Percentiles rank a stretch among this genome's conserved stretches.
Evolutionary conservation across 2,113 vertebrate species (phyloP).

Genomic region (Scophthalmus maximus): DNA sequence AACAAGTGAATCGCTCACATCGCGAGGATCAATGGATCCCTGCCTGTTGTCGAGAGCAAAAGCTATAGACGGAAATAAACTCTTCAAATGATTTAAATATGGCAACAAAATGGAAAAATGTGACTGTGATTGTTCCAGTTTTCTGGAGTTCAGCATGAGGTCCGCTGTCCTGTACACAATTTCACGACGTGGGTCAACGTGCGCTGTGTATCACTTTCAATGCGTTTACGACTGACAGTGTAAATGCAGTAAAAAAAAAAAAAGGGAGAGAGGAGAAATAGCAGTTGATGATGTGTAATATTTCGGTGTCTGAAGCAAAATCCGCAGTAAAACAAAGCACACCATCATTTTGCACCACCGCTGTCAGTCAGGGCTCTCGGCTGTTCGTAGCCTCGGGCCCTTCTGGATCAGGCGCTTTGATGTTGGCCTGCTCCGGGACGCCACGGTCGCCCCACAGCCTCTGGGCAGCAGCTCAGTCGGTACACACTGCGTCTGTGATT

Average conservation of each 20-base stretch:
- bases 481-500: slow-evolving; percentile 38
- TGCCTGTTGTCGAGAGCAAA: slow-evolving; percentile 11
- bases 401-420: slow-evolving; percentile 64
- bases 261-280: no score
- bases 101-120: slow-evolving; percentile 16
- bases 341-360: slow-evolving; percentile 25
- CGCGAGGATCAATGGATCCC: slow-evolving; percentile 9
- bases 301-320: background rate
- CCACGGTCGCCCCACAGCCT: slow-evolving; percentile 39
- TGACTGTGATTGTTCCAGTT: background rate
- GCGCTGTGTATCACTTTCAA: background rate
- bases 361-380: slow-evolving; percentile 52
- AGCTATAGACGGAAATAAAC: slow-evolving; percentile 31
- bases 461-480: slow-evolving; percentile 47
- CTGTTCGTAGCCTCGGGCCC: slow-evolving; percentile 53
- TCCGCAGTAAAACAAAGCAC: background rate
- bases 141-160: background rate
- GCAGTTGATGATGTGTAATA: background rate
- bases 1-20: slow-evolving; percentile 7
- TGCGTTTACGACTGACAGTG: background rate
- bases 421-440: slow-evolving; percentile 42
- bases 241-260: no score
- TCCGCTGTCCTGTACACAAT: background rate
- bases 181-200: background rate
- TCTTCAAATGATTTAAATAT: slow-evolving; percentile 31